Conservation (phyloP, 2,113 vertebrate genomes). For the Dicentrarchus labrax region DNA sequence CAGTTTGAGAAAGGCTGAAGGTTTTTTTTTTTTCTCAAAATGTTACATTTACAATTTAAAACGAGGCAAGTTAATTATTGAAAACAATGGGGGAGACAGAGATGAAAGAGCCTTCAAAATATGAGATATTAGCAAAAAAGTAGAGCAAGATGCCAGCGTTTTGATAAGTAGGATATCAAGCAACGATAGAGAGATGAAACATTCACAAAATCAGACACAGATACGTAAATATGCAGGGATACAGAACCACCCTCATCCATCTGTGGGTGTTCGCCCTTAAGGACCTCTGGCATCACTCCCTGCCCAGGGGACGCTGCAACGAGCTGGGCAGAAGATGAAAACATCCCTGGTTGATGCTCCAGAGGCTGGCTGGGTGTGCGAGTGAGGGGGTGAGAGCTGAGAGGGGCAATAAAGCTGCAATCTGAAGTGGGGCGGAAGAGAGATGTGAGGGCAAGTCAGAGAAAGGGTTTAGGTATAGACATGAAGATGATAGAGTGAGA, state of each 20-base stretch:
- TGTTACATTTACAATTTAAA: slow-evolving; percentile 17
- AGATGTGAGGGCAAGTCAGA: background rate
- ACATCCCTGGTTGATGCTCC: slow-evolving; percentile 30
- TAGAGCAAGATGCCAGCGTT: background rate
- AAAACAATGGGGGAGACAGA: background rate
- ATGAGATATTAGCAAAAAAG: background rate
- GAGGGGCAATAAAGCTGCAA: slow-evolving; percentile 8
- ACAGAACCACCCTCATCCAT: slow-evolving; percentile 16
- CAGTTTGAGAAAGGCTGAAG: background rate
- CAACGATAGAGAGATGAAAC: background rate
- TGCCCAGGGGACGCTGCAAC: slow-evolving; percentile 13
- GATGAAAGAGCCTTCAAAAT: background rate
- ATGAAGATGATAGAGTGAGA: background rate
- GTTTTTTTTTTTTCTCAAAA: background rate
- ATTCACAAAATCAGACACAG: background rate
- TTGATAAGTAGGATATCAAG: background rate
- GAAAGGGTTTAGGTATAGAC: background rate
- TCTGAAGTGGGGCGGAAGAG: background rate
- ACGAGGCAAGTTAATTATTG: background rate
- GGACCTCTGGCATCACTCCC: slow-evolving; percentile 40
- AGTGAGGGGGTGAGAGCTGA: slow-evolving; percentile 24
- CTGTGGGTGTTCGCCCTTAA: slow-evolving; percentile 34
- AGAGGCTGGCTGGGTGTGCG: slow-evolving; percentile 20
- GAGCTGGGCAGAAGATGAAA: slow-evolving; percentile 47
- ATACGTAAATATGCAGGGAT: slow-evolving; percentile 8